A percentile compares a stretch with the other conserved stretches of the same genome.
Evolutionary conservation across 2,113 vertebrate species (phyloP).

Genomic region (Pelvicachromis taeniatus): DNA sequence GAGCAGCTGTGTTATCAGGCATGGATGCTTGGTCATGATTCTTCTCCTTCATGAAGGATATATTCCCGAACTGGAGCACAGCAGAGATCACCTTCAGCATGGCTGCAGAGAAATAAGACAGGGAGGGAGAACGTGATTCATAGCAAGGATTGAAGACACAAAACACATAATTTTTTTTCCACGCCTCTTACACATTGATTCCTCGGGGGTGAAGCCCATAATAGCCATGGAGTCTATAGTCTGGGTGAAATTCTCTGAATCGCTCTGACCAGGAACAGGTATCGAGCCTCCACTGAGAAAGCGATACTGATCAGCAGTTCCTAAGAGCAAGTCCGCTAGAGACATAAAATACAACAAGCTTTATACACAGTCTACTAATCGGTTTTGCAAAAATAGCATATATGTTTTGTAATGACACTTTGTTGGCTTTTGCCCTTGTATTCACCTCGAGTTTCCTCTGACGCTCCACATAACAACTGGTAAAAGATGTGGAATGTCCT

Average conservation of each 20-base stretch:
- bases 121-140: not conserved
- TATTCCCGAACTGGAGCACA: slow-evolving; percentile 88
- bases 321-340: slow-evolving; percentile 82
- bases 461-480: slow-evolving; percentile 81
- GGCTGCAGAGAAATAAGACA: slow-evolving; percentile 44
- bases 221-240: slow-evolving; percentile 89
- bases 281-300: slow-evolving; percentile 83
- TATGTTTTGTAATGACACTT: not conserved
- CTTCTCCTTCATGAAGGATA: slow-evolving; percentile 82
- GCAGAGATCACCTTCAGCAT: slow-evolving; percentile 85
- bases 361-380: not conserved
- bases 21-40: slow-evolving; percentile 87
- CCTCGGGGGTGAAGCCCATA: slow-evolving; percentile 85
- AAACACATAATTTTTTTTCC: not conserved
- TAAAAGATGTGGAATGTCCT: slow-evolving; percentile 90
- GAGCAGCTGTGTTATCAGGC: slow-evolving; percentile 90
- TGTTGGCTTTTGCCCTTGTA: not conserved
- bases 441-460: slow-evolving; percentile 77
- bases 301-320: slow-evolving; percentile 79
- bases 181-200: slow-evolving; percentile 78
- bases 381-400: not conserved
- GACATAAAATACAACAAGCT: not conserved
- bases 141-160: not conserved
- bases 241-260: slow-evolving; percentile 86
- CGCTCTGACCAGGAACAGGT: slow-evolving; percentile 80